Conservation (phyloP, 2,113 vertebrate genomes). For the Xiphias gladius region DNA sequence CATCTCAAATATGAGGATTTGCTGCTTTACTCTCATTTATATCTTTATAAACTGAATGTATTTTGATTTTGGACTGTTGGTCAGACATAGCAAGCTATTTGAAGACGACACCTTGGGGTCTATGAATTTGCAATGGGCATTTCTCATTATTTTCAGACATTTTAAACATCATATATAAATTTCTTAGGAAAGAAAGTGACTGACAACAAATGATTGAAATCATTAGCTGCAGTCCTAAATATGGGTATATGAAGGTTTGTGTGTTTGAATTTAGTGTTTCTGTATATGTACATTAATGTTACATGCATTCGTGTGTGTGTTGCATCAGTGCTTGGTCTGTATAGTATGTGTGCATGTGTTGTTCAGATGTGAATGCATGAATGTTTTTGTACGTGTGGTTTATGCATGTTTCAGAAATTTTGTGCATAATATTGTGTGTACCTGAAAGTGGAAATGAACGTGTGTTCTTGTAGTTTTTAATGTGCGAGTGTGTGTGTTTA, state of each 20-base stretch:
- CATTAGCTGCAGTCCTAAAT: neutral
- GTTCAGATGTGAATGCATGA: conserved; percentile 27
- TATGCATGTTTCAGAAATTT: conserved; percentile 13
- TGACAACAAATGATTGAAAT: neutral
- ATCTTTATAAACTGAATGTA: neutral
- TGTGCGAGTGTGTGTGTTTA: conserved; percentile 65
- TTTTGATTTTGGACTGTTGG: neutral
- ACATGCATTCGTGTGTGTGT: neutral
- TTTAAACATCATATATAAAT: neutral
- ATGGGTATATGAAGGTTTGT: neutral
- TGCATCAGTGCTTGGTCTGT: neutral
- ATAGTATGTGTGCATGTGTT: neutral
- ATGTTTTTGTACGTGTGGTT: conserved; percentile 5
- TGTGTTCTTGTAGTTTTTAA: conserved; percentile 32
- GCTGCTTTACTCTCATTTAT: neutral
- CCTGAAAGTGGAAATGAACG: conserved; percentile 25
- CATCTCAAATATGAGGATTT: conserved; percentile 1
- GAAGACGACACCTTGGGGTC: neutral
- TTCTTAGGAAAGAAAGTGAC: too few relatives aligned
- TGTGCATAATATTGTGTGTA: conserved; percentile 45
- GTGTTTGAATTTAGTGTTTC: neutral
- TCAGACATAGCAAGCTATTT: too few relatives aligned
- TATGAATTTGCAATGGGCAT: neutral
- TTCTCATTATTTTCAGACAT: neutral
- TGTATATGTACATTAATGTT: conserved; percentile 3